Percentiles rank a stretch among this genome's conserved stretches.
Conservation (phyloP, 2,113 vertebrate species). For the Kobus ellipsiprymnus region DNA sequence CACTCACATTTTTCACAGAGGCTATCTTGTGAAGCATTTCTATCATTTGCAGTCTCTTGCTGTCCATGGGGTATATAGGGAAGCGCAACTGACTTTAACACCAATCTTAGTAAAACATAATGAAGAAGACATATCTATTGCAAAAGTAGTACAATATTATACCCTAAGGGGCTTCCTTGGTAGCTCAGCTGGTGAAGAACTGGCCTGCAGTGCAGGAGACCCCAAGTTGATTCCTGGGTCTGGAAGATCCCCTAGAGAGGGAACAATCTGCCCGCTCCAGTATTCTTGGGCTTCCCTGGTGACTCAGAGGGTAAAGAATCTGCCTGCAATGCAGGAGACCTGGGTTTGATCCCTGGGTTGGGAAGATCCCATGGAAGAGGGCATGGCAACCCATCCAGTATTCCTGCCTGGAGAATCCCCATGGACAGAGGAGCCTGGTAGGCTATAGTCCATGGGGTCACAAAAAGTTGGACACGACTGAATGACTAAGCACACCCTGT, state of each 20-base stretch:
- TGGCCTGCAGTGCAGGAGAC: background rate
- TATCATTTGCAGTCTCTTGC: background rate
- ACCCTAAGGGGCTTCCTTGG: background rate
- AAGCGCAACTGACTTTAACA: conserved; percentile 28
- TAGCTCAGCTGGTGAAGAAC: background rate
- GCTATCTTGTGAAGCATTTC: background rate
- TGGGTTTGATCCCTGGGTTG: background rate
- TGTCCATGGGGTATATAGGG: background rate
- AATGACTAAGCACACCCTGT: background rate
- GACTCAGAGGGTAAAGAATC: background rate
- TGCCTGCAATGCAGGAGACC: background rate
- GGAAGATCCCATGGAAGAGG: background rate
- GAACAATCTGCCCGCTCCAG: background rate
- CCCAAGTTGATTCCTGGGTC: background rate
- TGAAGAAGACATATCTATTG: conserved; percentile 14
- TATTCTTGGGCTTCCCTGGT: background rate
- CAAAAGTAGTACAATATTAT: background rate
- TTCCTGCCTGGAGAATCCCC: background rate
- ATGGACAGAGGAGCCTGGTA: background rate
- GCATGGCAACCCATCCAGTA: background rate
- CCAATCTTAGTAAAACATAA: conserved; percentile 1
- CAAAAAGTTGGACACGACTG: background rate
- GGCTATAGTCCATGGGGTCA: background rate
- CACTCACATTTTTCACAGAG: background rate
- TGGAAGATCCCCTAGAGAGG: background rate